phyloP scores from a whole-genome alignment of 2,888 invertebrate species.

The Hyposoter didymator region DNA sequence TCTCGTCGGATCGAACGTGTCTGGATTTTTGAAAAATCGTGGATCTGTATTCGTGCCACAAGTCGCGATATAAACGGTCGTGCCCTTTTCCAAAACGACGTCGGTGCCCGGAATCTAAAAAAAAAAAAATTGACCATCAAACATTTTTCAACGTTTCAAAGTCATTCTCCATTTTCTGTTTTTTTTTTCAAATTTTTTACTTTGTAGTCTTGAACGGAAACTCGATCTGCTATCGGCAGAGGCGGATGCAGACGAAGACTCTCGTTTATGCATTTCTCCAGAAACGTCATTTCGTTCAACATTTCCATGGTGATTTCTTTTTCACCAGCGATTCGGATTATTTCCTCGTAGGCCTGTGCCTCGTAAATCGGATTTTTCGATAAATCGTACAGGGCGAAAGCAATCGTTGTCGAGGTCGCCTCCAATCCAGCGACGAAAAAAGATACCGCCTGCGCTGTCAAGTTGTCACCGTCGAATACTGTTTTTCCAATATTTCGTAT shows the following conservation, averaged over 20 bases:
- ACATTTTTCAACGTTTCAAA: not conserved
- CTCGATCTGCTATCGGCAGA: slow-evolving; percentile 75
- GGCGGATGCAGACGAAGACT: slow-evolving; percentile 77
- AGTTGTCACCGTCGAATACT: slow-evolving; percentile 77
- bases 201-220: slow-evolving; percentile 73
- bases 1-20: slow-evolving; percentile 74
- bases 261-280: slow-evolving; percentile 76
- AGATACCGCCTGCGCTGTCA: slow-evolving; percentile 75
- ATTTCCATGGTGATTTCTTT: slow-evolving; percentile 71
- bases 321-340: slow-evolving; percentile 49
- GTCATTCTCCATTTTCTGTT: not conserved
- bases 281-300: slow-evolving; percentile 73
- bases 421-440: slow-evolving; percentile 78
- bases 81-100: slow-evolving; percentile 73
- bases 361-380: slow-evolving; percentile 73
- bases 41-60: slow-evolving; percentile 75
- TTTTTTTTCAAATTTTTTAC: slow-evolving; percentile 66
- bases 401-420: slow-evolving; percentile 74
- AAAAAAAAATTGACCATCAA: not conserved
- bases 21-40: slow-evolving; percentile 73
- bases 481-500: slow-evolving; percentile 7
- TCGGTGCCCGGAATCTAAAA: slow-evolving; percentile 64
- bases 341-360: slow-evolving; percentile 70
- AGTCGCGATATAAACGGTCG: slow-evolving; percentile 72
- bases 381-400: slow-evolving; percentile 75